Evolutionary conservation across 2,888 invertebrate genomes (phyloP).

Genomic region (Dynastes maya): DNA sequence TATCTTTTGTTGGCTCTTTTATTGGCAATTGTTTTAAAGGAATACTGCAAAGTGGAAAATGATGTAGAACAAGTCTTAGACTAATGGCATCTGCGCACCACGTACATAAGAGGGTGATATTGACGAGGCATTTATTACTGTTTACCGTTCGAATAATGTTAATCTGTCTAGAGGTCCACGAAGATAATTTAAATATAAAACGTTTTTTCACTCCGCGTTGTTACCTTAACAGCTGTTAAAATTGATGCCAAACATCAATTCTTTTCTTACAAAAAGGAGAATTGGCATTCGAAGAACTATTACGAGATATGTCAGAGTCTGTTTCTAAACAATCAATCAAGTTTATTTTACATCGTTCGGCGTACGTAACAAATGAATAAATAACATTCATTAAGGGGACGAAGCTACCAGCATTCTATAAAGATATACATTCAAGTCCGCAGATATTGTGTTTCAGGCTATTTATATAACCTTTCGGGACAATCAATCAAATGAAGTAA

Average conservation of each 20-base stretch:
- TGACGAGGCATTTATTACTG: not conserved
- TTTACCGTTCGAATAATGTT: not conserved
- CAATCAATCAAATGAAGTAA: slow-evolving; percentile 44
- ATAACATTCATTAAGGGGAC: slow-evolving; percentile 37
- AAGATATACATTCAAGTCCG: slow-evolving; percentile 24
- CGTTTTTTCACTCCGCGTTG: too few species aligned
- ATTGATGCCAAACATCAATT: too few species aligned
- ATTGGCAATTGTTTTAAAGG: slow-evolving; percentile 19
- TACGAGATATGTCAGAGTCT: slow-evolving; percentile 14
- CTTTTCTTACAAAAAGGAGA: too few species aligned
- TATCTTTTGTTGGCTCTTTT: slow-evolving; percentile 11
- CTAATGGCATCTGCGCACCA: slow-evolving; percentile 1
- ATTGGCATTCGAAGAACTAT: slow-evolving; percentile 11
- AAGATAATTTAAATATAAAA: too few species aligned
- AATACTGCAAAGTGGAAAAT: slow-evolving; percentile 5
- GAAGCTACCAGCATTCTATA: slow-evolving; percentile 18
- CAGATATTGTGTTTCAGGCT: slow-evolving; percentile 40
- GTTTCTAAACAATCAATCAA: slow-evolving; percentile 2
- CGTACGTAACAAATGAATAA: slow-evolving; percentile 38
- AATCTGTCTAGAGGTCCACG: too few species aligned
- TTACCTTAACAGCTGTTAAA: too few species aligned
- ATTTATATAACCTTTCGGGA: slow-evolving; percentile 42
- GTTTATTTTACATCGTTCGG: slow-evolving; percentile 26
- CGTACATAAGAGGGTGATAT: not conserved
- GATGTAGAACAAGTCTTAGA: slow-evolving; percentile 13